phyloP scores from a whole-genome alignment of 2,888 invertebrate species.

The Kryphioiulus occultus region DNA sequence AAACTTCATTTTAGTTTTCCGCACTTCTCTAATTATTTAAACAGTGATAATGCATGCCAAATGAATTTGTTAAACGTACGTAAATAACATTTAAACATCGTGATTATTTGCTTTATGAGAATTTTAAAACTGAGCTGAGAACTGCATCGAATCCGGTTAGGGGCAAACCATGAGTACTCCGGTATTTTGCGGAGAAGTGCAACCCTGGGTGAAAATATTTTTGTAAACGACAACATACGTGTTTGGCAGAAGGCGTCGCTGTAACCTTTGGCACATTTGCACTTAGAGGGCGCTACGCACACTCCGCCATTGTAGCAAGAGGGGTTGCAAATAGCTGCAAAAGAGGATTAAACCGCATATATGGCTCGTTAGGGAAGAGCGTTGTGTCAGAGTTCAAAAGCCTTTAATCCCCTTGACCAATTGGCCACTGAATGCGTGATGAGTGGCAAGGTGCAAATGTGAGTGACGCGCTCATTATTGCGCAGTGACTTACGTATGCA shows the following conservation, averaged over 20 bases:
- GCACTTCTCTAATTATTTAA: no score
- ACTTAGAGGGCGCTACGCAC: constrained; percentile 49
- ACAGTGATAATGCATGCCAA: no score
- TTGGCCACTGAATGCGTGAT: not conserved
- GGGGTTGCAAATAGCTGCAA: constrained; percentile 51
- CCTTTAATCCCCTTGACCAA: constrained; percentile 27
- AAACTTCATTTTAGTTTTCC: no score
- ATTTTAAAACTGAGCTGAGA: no score
- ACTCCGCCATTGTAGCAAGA: constrained; percentile 49
- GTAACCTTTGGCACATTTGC: constrained; percentile 49
- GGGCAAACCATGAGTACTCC: not conserved
- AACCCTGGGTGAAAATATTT: not conserved
- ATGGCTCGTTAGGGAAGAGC: constrained; percentile 3
- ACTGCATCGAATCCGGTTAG: no score
- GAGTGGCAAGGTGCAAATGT: not conserved
- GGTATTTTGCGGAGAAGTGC: not conserved
- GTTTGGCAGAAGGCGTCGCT: constrained; percentile 42
- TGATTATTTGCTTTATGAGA: no score
- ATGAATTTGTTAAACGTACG: no score
- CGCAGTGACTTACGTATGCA: constrained; percentile 49
- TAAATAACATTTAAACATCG: no score
- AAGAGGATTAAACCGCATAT: constrained; percentile 32
- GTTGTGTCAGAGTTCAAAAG: not conserved
- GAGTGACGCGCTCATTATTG: not conserved
- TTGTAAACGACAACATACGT: not conserved